Percentiles rank a stretch among this genome's conserved stretches.
phyloP scores from a whole-genome alignment of 2,797 vertebrate species.

The Acrossocheilus wenchowensis region DNA sequence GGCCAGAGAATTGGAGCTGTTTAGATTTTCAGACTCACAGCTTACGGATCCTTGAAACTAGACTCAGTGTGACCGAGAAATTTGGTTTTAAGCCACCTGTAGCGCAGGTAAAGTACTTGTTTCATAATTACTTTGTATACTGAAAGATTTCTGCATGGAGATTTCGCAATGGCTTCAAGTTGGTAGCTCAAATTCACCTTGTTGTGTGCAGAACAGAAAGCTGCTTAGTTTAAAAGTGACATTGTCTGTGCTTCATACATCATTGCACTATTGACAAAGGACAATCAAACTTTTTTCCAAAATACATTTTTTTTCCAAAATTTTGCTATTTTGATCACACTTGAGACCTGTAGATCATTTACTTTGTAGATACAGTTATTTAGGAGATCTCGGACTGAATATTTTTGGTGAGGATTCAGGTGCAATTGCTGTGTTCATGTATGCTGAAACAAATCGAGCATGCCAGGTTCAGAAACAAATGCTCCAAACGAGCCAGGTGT shows the following conservation, averaged over 20 bases:
- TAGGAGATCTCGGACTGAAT: too few relatives aligned
- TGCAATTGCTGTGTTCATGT: too few relatives aligned
- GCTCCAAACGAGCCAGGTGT: too few relatives aligned
- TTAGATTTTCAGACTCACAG: neutral
- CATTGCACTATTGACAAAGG: too few relatives aligned
- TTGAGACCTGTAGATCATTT: too few relatives aligned
- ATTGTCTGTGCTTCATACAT: too few relatives aligned
- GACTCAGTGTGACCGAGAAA: too few relatives aligned
- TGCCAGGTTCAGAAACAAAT: too few relatives aligned
- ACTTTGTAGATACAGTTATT: too few relatives aligned
- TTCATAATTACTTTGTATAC: neutral
- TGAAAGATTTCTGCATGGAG: neutral
- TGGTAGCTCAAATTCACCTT: neutral
- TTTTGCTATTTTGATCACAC: neutral
- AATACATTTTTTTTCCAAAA: neutral
- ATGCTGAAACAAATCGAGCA: too few relatives aligned
- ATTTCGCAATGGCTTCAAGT: neutral
- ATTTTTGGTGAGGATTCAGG: too few relatives aligned
- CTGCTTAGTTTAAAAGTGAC: too few relatives aligned
- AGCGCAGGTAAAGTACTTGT: neutral
- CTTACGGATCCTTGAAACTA: neutral
- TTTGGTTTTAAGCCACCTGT: neutral
- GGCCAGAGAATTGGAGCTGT: neutral
- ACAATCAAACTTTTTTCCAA: neutral
- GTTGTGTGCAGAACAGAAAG: neutral